Base-by-base conservation (phyloP, 2,888 invertebrate genomes). In the Acrobasis suavella region DNA sequence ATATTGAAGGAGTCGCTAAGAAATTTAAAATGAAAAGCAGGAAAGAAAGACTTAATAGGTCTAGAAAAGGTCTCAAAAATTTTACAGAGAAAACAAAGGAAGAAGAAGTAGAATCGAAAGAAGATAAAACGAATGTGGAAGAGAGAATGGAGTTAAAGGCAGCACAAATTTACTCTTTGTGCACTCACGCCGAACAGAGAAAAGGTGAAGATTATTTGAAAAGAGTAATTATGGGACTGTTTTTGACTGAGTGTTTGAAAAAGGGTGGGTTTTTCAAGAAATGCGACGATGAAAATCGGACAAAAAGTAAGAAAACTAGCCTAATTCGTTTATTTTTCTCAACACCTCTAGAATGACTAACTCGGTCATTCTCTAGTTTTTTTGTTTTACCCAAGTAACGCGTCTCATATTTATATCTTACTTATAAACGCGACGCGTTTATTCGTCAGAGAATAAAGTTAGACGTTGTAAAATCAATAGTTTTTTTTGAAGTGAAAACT, bases 171-270 rank as follows among this genome's bases (percentile, higher is more conserved):
- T 95, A 95, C 73, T 93, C 94, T 17, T 83, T 97, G 55, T 96
- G 96, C 67, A 94, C 94, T 0, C 95, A 96, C 74, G 91, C 93
- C 10, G 87, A 92, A 2, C 86, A 89, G 55, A 92, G 97, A 54
- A 87, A 93, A 38, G 89, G 94, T 0, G 93, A 93, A 14, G 97
- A 97, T 82, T 96, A 95, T 76, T 85, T 97, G 22, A 95, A 96
- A 72, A 93, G 97, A 60, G 93, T 96, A 3, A 82, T 97, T 7
- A 97, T 97, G 96, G 94, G 96, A 0, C 92, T 95, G 50, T 97
- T 97, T 73, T 87, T 97, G 0, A 87, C 96, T 54, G 93, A 96
- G 65, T 95, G 95, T 72, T 85, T 97, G 50, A 95, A 95, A 75
- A 94, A 94, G 73, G 89, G 93, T 7, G 93, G 93, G 1, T 96